Conservation (phyloP, 2,113 vertebrate species). For the Carassius auratus region DNA sequence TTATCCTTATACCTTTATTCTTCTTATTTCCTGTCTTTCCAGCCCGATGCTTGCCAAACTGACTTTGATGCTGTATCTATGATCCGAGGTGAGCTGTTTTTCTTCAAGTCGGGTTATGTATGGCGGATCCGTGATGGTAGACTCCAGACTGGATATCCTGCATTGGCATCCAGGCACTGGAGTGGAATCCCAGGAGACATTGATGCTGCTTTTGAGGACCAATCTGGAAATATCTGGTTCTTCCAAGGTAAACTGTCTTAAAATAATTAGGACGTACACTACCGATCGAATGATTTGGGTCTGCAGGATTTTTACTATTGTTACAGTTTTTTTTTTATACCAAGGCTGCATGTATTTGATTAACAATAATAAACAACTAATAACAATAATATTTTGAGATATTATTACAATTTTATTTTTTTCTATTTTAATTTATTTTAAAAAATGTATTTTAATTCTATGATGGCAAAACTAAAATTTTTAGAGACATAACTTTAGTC, state of each 20-base stretch:
- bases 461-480: no score
- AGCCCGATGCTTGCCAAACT: conserved; percentile 84
- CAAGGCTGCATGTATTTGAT: no score
- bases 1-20: neutral
- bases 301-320: no score
- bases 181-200: conserved; percentile 86
- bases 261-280: neutral
- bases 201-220: conserved; percentile 92
- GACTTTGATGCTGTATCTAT: conserved; percentile 88
- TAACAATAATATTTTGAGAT: no score
- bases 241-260: conserved; percentile 84
- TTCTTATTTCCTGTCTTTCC: neutral
- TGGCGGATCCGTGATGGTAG: conserved; percentile 87
- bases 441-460: no score
- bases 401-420: no score
- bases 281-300: no score
- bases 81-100: conserved; percentile 96
- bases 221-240: conserved; percentile 94
- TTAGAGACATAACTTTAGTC: no score
- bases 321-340: no score
- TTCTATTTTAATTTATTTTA: no score
- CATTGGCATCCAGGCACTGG: conserved; percentile 91
- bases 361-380: no score
- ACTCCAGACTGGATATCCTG: conserved; percentile 89
- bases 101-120: conserved; percentile 88